A percentile compares a stretch with the other conserved stretches of the same genome.
phyloP scores from a whole-genome alignment of 2,113 vertebrate species.

The Nothoprocta perdicaria region DNA sequence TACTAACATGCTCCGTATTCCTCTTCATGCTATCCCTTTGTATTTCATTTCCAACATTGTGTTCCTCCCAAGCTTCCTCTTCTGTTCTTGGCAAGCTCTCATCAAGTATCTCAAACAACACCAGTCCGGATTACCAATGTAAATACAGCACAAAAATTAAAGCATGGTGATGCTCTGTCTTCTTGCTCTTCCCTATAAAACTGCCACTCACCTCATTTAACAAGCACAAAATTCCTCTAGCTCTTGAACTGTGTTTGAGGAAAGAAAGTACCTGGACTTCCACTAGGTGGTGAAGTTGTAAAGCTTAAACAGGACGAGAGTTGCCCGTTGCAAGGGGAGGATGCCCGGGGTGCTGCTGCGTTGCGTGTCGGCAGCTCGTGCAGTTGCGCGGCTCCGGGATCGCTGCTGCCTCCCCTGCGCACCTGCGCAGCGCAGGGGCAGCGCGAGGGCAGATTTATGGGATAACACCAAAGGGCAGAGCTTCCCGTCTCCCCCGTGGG shows the following conservation, averaged over 20 bases:
- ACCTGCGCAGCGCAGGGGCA: background rate
- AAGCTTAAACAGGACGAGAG: conserved; percentile 16
- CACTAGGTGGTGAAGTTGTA: conserved; percentile 75
- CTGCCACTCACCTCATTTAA: background rate
- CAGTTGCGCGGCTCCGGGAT: background rate
- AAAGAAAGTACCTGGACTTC: background rate
- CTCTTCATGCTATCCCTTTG: background rate
- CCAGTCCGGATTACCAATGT: accelerated
- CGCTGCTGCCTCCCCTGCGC: background rate
- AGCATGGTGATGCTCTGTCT: accelerated
- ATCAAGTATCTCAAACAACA: background rate
- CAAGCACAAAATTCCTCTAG: background rate
- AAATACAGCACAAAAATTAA: background rate
- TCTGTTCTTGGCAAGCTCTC: background rate
- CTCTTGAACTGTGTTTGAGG: background rate
- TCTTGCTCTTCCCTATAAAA: background rate
- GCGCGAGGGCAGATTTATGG: accelerated
- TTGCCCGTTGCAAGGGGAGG: background rate
- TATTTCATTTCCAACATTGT: background rate
- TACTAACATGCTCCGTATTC: background rate
- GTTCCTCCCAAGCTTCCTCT: background rate
- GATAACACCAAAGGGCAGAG: background rate
- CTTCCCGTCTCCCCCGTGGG: background rate
- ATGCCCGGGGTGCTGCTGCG: background rate
- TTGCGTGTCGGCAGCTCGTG: background rate